Evolutionary conservation across 2,113 vertebrate species (phyloP), one percentile per base, ranked within the genome.

Genomic region (Vimba vimba): DNA sequence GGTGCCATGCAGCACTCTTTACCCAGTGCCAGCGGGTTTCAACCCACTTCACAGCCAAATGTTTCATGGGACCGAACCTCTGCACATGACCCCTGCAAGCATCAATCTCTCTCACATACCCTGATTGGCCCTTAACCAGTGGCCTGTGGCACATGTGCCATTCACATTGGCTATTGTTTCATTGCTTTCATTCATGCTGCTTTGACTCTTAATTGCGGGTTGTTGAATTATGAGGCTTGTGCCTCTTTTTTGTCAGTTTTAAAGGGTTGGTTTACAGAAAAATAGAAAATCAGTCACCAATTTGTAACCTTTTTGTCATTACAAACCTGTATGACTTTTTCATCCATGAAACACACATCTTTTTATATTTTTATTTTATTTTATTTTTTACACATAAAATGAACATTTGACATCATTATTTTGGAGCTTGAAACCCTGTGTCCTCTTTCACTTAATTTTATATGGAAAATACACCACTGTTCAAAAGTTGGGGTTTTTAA

Each of bases 71-170:
- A 6, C 15, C 19, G 6, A 50, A 21, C 25, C 43, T 11, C n/a
- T 23, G 43, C 79, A 47, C 43, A 50, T 33, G 62, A 52, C 45
- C 19, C 79, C 45, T 33, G 60, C 62, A 82, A 13, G 79, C 79
- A 64, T 66, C 79, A 52, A 50, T 82, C 62, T 36, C 62, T 36
- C 25, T 68, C 9, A 23, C 15, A 21, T 6, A n/a, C 45, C 5
- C 15, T 23, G 43, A 69, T 33, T 69, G 45, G 43, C 45, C 19
- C 80, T 82, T 52, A 68, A 82, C 62, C 45, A 47, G n/a, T 81
- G 79, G n/a, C n/a, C 64, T 64, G 59, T 27, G 59, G n/a, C 1
- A 33, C 45, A 52, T 52, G n/a, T 69, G 45, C 62, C 80, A 68
- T 13, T 82, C 19, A 30, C 9, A 50, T 50, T 66, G 45, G 19